Conservation (phyloP, 2,888 invertebrate species). For the Argyra leucocephala region DNA sequence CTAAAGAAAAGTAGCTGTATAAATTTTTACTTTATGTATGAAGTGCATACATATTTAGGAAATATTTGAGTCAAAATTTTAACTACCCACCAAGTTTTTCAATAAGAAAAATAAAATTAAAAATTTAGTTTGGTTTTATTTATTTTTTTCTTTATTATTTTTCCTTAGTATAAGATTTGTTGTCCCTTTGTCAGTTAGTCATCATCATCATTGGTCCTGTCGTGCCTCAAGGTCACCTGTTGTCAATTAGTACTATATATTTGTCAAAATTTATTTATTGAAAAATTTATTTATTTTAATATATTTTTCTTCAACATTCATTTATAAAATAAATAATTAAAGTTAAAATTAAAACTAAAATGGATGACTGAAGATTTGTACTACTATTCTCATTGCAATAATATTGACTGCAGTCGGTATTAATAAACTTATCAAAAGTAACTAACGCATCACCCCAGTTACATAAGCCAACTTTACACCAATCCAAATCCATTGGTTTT, state of each 20-base stretch:
- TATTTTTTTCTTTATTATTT: too few relatives aligned
- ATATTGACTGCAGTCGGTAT: slow-evolving; percentile 38
- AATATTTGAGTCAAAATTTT: too few relatives aligned
- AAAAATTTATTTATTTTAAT: neutral
- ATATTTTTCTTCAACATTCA: neutral
- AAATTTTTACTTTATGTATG: too few relatives aligned
- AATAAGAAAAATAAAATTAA: too few relatives aligned
- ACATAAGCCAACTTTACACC: slow-evolving; percentile 68
- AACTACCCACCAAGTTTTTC: too few relatives aligned
- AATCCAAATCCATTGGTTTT: slow-evolving; percentile 55
- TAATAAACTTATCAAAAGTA: slow-evolving; percentile 48
- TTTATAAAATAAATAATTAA: slow-evolving; percentile 9
- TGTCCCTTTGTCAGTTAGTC: too few relatives aligned
- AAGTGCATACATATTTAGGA: too few relatives aligned
- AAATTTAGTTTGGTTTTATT: too few relatives aligned
- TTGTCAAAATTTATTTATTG: neutral
- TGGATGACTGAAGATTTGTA: slow-evolving; percentile 2
- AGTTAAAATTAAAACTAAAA: slow-evolving; percentile 7
- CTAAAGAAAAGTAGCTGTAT: too few relatives aligned
- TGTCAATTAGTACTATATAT: neutral
- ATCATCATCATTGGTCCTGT: too few relatives aligned
- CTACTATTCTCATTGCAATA: slow-evolving; percentile 28
- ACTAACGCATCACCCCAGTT: slow-evolving; percentile 60
- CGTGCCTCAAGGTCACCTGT: too few relatives aligned
- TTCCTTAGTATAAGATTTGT: too few relatives aligned